Evolutionary conservation across 2,113 vertebrate species (phyloP).

Genomic region (Argyrosomus japonicus): DNA sequence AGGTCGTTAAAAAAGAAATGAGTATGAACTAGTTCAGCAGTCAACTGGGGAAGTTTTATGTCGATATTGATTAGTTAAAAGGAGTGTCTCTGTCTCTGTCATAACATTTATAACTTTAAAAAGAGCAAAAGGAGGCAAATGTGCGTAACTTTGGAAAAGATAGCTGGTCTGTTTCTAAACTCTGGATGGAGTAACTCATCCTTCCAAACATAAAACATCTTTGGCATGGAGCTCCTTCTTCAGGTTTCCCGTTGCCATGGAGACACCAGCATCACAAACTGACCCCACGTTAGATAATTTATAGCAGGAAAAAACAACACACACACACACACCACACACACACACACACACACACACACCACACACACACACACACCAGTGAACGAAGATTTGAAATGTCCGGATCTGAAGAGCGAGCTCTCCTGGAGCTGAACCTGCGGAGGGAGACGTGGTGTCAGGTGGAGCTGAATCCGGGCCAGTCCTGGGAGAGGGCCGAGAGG

Average conservation of each 20-base stretch:
- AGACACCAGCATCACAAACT: slow-evolving; percentile 10
- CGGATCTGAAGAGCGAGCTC: slow-evolving; percentile 27
- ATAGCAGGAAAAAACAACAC: background rate
- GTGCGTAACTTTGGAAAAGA: too few species aligned
- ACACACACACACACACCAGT: background rate
- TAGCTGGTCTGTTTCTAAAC: background rate
- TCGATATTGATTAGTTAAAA: too few species aligned
- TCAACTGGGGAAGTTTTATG: too few species aligned
- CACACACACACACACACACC: too few species aligned
- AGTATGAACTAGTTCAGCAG: too few species aligned
- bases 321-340: too few species aligned
- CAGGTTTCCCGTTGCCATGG: slow-evolving; percentile 65
- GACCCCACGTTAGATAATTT: background rate
- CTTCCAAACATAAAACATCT: background rate
- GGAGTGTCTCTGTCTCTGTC: too few species aligned
- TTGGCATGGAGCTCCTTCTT: background rate
- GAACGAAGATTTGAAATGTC: slow-evolving; percentile 49
- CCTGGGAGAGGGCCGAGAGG: slow-evolving; percentile 79
- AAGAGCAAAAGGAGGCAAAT: background rate
- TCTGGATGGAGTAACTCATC: slow-evolving; percentile 5
- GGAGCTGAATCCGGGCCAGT: slow-evolving; percentile 70
- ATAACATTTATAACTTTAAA: too few species aligned
- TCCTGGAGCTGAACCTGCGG: slow-evolving; percentile 78
- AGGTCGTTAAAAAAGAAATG: too few species aligned
- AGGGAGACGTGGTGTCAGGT: slow-evolving; percentile 86